These are phyloP conservation scores for Hetaerina americana DNA, from an alignment of 1,140 invertebrate genomes.

Conservation along the genomic window DNA sequence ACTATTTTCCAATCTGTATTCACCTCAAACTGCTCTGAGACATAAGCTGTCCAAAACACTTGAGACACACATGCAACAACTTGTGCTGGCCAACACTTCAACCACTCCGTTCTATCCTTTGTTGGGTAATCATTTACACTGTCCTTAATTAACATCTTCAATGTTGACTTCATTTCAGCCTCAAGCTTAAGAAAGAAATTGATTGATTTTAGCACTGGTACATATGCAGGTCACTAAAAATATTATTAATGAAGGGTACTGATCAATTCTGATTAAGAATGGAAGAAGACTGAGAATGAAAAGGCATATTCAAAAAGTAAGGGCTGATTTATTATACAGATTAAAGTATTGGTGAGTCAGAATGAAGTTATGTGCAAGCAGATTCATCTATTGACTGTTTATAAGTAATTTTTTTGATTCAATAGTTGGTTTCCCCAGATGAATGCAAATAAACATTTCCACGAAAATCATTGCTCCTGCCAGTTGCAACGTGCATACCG, in stretches of 20 bases:
- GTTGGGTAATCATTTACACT: constrained; percentile 56
- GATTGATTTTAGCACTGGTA: not conserved
- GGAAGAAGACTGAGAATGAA: too few species aligned
- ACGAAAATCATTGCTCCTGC: too few species aligned
- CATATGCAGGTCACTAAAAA: too few species aligned
- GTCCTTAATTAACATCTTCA: constrained; percentile 55
- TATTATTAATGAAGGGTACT: too few species aligned
- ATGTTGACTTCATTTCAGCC: constrained; percentile 63
- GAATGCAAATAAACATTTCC: too few species aligned
- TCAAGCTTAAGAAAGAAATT: constrained; percentile 44
- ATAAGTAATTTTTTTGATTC: too few species aligned
- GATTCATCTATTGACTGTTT: constrained; percentile 12
- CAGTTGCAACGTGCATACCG: too few species aligned
- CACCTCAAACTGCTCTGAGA: constrained; percentile 21
- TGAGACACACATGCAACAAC: constrained; percentile 74
- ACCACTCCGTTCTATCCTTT: constrained; percentile 55
- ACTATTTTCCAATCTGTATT: not conserved
- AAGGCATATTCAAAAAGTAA: too few species aligned
- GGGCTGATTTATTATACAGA: too few species aligned
- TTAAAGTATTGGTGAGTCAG: too few species aligned
- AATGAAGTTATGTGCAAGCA: constrained; percentile 9
- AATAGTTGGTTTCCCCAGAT: too few species aligned
- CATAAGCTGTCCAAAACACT: constrained; percentile 76
- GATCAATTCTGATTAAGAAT: not conserved
- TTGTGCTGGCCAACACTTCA: constrained; percentile 77